Conservation (phyloP, 2,888 invertebrate genomes). For the Fragum fragum region DNA sequence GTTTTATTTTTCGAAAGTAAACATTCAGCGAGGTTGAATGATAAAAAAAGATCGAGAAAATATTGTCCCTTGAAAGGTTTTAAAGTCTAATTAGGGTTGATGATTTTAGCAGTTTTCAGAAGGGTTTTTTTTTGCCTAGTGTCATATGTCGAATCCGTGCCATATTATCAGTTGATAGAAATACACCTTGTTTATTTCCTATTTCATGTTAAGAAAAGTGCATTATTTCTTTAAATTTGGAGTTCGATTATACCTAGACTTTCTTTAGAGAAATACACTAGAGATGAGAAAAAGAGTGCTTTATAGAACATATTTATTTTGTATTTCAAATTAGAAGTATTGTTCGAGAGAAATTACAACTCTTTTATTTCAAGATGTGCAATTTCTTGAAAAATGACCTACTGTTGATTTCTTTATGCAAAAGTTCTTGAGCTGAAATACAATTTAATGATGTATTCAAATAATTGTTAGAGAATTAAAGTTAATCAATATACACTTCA, state of each 20-base stretch:
- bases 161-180: conserved; percentile 39
- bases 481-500: no score
- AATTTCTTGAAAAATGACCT: neutral
- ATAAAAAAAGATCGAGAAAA: no score
- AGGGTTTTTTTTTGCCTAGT: no score
- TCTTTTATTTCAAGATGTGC: neutral
- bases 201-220: conserved; percentile 18
- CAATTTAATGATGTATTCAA: conserved; percentile 4
- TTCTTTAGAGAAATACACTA: neutral
- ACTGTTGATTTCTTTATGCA: conserved; percentile 22
- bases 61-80: no score
- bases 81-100: no score
- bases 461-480: neutral
- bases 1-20: no score
- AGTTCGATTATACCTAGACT: conserved; percentile 5
- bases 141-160: conserved; percentile 57
- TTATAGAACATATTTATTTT: conserved; percentile 26
- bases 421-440: conserved; percentile 7
- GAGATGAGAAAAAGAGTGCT: conserved; percentile 13
- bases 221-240: conserved; percentile 12
- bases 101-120: no score
- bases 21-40: no score
- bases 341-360: neutral
- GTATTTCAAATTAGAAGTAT: conserved; percentile 18
- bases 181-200: conserved; percentile 44